Evolutionary conservation across 1,140 invertebrate species (phyloP).

Genomic region (Neotoxoptera formosana): DNA sequence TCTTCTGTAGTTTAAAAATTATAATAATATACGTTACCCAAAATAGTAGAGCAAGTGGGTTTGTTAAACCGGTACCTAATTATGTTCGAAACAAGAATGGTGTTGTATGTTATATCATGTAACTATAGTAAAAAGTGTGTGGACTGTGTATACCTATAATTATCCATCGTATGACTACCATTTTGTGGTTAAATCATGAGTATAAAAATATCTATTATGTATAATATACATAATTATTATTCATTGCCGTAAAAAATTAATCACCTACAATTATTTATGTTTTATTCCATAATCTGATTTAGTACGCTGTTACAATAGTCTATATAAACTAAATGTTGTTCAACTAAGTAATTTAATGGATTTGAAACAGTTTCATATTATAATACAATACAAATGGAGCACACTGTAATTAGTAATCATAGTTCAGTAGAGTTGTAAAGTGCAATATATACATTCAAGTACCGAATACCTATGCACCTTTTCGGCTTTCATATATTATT

Average conservation of each 20-base stretch:
- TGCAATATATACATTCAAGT: background rate
- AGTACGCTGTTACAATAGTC: background rate
- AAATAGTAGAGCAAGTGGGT: too few species aligned
- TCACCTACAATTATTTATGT: background rate
- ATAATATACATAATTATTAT: background rate
- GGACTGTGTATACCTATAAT: too few species aligned
- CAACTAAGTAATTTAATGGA: background rate
- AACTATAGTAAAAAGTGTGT: background rate
- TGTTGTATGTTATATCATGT: too few species aligned
- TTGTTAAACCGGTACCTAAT: background rate
- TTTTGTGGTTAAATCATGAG: background rate
- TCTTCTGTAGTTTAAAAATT: background rate
- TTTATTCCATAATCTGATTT: background rate
- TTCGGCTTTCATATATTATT: background rate
- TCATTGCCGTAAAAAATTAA: background rate
- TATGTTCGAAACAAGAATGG: background rate
- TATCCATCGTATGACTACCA: background rate
- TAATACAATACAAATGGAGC: background rate
- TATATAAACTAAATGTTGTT: background rate
- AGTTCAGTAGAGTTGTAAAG: background rate
- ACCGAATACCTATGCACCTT: background rate
- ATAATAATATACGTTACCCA: too few species aligned
- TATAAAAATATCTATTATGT: background rate
- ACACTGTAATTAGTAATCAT: background rate
- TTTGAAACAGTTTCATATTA: background rate